Conservation (phyloP, 2,888 invertebrate species). For the Ophraella communa region DNA sequence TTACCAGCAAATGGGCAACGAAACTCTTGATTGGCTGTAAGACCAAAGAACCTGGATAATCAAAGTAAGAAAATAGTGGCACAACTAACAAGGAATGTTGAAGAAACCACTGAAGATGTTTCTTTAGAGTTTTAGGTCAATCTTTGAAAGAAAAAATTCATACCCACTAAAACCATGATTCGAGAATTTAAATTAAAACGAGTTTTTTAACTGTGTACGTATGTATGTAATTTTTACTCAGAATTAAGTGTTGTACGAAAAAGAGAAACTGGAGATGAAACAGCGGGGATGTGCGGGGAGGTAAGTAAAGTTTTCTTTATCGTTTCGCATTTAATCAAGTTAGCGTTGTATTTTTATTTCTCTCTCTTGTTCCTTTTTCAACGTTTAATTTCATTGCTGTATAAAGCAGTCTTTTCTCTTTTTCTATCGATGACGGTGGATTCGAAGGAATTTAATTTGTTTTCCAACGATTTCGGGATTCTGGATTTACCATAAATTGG, state of each 20-base stretch:
- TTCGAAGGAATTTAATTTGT: conserved; percentile 33
- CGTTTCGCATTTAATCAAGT: conserved; percentile 54
- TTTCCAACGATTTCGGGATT: conserved; percentile 21
- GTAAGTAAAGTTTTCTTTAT: conserved; percentile 49
- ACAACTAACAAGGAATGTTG: too few relatives aligned
- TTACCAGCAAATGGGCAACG: too few relatives aligned
- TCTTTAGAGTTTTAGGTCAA: too few relatives aligned
- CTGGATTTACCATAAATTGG: conserved; percentile 34
- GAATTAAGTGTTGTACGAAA: conserved; percentile 17
- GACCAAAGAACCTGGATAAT: too few relatives aligned
- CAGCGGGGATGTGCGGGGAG: conserved; percentile 44
- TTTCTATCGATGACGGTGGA: conserved; percentile 25
- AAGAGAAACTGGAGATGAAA: too few relatives aligned
- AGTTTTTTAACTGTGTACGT: neutral
- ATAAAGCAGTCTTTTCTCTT: conserved; percentile 36
- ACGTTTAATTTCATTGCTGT: conserved; percentile 47
- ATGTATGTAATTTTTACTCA: neutral
- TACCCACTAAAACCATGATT: too few relatives aligned
- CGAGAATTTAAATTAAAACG: too few relatives aligned
- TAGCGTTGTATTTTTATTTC: conserved; percentile 46
- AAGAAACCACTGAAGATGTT: too few relatives aligned
- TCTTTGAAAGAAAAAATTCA: too few relatives aligned
- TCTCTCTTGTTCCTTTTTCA: too few relatives aligned
- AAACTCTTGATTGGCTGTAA: too few relatives aligned
- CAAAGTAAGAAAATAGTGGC: too few relatives aligned